Conservation (phyloP, 2,888 invertebrate genomes). For the Dusona sp. region DNA sequence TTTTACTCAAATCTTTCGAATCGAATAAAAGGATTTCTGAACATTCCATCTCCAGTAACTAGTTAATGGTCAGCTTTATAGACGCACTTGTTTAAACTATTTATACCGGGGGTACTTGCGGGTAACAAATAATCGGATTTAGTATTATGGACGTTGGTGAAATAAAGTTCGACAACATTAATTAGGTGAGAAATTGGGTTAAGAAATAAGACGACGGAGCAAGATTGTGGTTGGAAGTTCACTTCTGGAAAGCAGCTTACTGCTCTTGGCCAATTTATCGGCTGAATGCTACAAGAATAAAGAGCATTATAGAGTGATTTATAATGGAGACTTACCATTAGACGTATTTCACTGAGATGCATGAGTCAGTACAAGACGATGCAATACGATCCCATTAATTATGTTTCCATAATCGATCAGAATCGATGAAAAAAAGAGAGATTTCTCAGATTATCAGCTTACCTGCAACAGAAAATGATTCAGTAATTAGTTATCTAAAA, state of each 20-base stretch:
- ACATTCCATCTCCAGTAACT: not conserved
- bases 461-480: slow-evolving; percentile 77
- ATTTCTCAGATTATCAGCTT: slow-evolving; percentile 66
- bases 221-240: slow-evolving; percentile 66
- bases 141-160: not conserved
- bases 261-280: slow-evolving; percentile 60
- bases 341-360: slow-evolving; percentile 26
- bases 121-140: not conserved
- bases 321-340: slow-evolving; percentile 53
- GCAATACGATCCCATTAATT: slow-evolving; percentile 10
- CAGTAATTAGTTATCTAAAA: slow-evolving; percentile 38
- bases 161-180: slow-evolving; percentile 71
- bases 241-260: slow-evolving; percentile 70
- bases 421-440: not conserved
- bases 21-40: not conserved
- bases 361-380: slow-evolving; percentile 12
- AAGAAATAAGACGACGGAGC: slow-evolving; percentile 70
- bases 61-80: not conserved
- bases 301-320: slow-evolving; percentile 58
- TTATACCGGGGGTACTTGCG: not conserved
- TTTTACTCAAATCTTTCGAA: not conserved
- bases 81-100: not conserved
- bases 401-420: slow-evolving; percentile 21
- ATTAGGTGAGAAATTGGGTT: slow-evolving; percentile 70
- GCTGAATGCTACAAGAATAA: slow-evolving; percentile 64